These are phyloP conservation scores for Philopotamus ludificatus DNA, from an alignment of 1,140 invertebrate species.

Conservation along the genomic window DNA sequence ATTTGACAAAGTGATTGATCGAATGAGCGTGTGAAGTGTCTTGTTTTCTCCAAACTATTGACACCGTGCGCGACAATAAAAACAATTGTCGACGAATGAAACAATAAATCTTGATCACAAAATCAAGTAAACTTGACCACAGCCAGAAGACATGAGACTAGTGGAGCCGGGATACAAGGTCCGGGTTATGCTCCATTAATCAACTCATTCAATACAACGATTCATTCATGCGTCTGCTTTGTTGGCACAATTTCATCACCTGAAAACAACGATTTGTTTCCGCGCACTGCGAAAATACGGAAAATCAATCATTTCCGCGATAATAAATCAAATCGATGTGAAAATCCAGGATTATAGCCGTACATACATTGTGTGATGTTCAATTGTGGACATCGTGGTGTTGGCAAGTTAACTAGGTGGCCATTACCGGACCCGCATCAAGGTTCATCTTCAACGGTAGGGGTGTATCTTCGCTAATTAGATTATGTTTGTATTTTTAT, in stretches of 20 bases:
- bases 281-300: neutral
- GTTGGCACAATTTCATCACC: neutral
- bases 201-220: neutral
- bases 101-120: slow-evolving; percentile 14
- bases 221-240: slow-evolving; percentile 3
- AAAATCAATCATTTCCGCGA: no score
- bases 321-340: no score
- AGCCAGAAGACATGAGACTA: slow-evolving; percentile 1
- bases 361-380: slow-evolving; percentile 36
- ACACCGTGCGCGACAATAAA: no score
- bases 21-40: no score
- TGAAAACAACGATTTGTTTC: neutral
- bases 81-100: no score
- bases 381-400: slow-evolving; percentile 29
- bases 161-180: neutral
- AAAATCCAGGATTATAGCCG: no score
- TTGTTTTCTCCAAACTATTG: no score
- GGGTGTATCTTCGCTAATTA: slow-evolving; percentile 11
- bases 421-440: slow-evolving; percentile 29
- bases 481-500: neutral
- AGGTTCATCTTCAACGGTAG: no score
- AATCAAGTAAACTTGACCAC: slow-evolving; percentile 3
- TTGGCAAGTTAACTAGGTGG: slow-evolving; percentile 30
- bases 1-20: no score
- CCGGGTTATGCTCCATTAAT: neutral